These are phyloP conservation scores for Tringa solitaria DNA, from an alignment of 2,113 vertebrate species.

Conservation along the genomic window DNA sequence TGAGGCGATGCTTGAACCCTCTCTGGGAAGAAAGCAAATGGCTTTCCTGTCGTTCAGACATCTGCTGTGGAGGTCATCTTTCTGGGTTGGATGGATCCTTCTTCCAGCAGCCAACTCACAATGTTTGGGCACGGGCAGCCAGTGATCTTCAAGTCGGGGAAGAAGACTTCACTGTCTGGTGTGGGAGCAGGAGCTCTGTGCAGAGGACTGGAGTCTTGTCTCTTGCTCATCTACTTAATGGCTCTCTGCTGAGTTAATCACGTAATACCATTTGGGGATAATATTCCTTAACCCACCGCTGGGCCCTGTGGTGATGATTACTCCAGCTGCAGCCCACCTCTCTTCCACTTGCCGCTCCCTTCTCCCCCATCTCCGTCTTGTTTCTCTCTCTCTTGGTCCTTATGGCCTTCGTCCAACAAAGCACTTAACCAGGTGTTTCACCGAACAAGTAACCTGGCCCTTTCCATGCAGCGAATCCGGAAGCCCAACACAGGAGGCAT, in stretches of 20 bases:
- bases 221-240: neutral
- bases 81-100: neutral
- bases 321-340: neutral
- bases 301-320: neutral
- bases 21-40: neutral
- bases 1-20: neutral
- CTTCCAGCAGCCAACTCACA: neutral
- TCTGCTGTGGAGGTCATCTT: neutral
- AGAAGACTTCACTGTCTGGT: neutral
- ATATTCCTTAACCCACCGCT: neutral
- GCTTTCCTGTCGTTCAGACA: neutral
- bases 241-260: neutral
- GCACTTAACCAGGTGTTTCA: constrained; percentile 55
- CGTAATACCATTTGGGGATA: neutral
- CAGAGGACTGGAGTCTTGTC: neutral
- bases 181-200: neutral
- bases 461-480: fast-evolving
- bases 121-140: neutral
- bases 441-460: neutral
- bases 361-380: neutral
- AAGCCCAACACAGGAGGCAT: neutral
- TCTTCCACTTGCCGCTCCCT: neutral
- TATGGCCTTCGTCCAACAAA: constrained; percentile 8
- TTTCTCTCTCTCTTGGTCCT: neutral
- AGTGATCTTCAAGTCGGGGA: neutral